phyloP scores from a whole-genome alignment of 2,113 vertebrate species.

The Micromys minutus region DNA sequence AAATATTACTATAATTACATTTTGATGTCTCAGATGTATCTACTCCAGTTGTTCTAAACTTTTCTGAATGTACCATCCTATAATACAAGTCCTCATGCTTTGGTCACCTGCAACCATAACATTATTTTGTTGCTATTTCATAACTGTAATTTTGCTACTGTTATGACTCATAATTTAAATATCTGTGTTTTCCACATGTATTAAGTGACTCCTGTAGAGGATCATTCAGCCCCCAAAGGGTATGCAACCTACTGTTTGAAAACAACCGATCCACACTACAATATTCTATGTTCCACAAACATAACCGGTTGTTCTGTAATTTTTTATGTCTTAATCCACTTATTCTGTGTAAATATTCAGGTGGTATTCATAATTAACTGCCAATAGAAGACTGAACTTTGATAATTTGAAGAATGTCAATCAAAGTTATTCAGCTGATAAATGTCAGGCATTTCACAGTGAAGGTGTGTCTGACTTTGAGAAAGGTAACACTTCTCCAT shows the following conservation, averaged over 20 bases:
- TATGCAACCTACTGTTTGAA: neutral
- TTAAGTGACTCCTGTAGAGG: neutral
- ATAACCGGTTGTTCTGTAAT: neutral
- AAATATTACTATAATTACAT: neutral
- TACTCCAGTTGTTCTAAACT: neutral
- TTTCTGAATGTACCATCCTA: neutral
- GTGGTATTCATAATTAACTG: neutral
- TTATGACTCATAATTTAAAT: neutral
- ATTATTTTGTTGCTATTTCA: neutral
- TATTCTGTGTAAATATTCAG: neutral
- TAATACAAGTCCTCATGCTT: neutral
- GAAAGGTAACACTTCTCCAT: neutral
- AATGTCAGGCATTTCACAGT: neutral
- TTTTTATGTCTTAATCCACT: neutral
- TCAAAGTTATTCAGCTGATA: neutral
- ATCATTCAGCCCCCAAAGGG: neutral
- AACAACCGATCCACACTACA: neutral
- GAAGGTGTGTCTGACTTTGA: neutral
- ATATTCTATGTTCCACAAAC: neutral
- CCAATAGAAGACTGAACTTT: neutral
- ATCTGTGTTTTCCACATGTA: neutral
- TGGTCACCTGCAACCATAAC: neutral
- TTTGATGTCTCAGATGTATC: neutral
- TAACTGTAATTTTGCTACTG: neutral
- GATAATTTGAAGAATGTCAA: neutral